These are phyloP conservation scores for Nibea albiflora DNA, from an alignment of 2,113 vertebrate species.

Conservation along the genomic window DNA sequence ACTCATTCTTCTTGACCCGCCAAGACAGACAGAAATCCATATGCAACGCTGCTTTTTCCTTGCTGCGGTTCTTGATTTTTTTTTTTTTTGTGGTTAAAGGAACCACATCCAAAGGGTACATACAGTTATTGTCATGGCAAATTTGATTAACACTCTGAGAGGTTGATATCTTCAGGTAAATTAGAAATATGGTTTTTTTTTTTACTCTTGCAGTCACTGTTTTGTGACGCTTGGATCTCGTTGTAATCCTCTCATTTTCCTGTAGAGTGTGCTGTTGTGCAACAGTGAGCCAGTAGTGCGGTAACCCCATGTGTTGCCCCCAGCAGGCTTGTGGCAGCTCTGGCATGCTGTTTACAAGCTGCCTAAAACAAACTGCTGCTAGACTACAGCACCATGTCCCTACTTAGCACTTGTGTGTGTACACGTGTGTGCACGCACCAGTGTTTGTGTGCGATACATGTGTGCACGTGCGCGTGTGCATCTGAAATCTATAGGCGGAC, in stretches of 20 bases:
- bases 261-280: constrained; percentile 73
- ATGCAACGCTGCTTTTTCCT: neutral
- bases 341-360: constrained; percentile 79
- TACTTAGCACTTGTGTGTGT: constrained; percentile 63
- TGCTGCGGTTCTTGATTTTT: neutral
- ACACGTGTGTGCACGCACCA: neutral
- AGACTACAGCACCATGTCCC: constrained; percentile 58
- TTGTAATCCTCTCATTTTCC: constrained; percentile 34
- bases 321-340: constrained; percentile 64
- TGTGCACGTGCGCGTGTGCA: neutral
- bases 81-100: neutral
- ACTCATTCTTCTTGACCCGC: neutral
- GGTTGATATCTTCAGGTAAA: neutral
- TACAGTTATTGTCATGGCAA: too few relatives aligned
- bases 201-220: neutral
- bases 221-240: neutral
- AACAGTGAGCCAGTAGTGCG: constrained; percentile 36
- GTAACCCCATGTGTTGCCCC: constrained; percentile 35
- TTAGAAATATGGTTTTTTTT: neutral
- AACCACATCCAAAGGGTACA: neutral
- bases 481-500: constrained; percentile 31
- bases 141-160: neutral
- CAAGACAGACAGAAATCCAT: neutral
- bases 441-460: neutral
- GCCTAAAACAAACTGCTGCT: constrained; percentile 78